Base-by-base conservation (phyloP, 2,888 invertebrate species). In the Cetonia aurata region DNA sequence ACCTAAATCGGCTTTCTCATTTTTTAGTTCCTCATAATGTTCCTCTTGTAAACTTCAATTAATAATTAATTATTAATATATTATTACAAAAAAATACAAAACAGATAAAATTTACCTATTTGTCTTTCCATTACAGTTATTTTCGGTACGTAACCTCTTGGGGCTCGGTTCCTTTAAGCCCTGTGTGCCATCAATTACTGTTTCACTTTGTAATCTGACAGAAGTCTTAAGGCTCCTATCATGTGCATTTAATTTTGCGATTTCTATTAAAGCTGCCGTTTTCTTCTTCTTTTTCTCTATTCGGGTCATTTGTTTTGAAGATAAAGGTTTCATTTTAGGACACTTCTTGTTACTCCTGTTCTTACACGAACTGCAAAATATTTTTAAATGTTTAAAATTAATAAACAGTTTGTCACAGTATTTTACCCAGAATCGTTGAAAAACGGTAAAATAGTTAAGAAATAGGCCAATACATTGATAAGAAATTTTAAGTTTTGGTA, bases 281-380 rank as follows among this genome's bases (percentile, higher is more conserved):
- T 90, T 91, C 79, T 87, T 89, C 79, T 88, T 88, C 79, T 90
- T 91, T 73, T 88, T 90, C 77, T 90, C 89, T 71, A 86, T 83
- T 72, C 90, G 86, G 76, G 86, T 84, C 70, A 85, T 82, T 77
- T 88, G 86, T 79, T 89, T 89, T 50, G 70, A 68, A 52, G 69
- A 55, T 10, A 69, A 25, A 13, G 52, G 67, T 66, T 66, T 65
- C 67, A 66, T 67, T 55, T 55, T 55, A 33, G 19, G 50, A n/a
- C 15, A 42, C 17, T 53, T 25, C 55, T 67, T 52, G 25, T 55
- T 46, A 44, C 37, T 62, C 44, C 13, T 50, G 50, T n/a, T 53
- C 53, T 50, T 52, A 52, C 42, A 53, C 10, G 19, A 52, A 53
- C 59, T 60, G 19, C 0, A 57, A 68, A 25, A 57, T 9, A 31